These are phyloP conservation scores for Lordiphosa mommai DNA, from an alignment of 1,140 invertebrate species.

Conservation along the genomic window DNA sequence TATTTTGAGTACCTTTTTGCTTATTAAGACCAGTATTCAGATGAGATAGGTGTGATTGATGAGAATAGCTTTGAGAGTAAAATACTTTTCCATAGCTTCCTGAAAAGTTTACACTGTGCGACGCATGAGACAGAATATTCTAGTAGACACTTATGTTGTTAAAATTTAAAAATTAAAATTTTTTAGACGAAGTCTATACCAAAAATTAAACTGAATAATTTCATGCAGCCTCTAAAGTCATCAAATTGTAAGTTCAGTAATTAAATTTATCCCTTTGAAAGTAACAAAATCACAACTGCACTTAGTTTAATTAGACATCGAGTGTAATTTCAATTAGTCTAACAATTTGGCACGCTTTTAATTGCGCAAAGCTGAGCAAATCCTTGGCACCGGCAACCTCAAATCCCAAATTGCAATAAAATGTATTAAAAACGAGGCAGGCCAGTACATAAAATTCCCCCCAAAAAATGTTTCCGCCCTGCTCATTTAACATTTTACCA, in stretches of 20 bases:
- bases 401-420: constrained; percentile 63
- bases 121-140: too few species aligned
- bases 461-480: constrained; percentile 2
- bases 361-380: constrained; percentile 48
- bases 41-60: too few species aligned
- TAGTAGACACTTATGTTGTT: too few species aligned
- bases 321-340: constrained; percentile 64
- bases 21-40: too few species aligned
- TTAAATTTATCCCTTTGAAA: neutral
- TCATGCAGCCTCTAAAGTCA: neutral
- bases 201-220: too few species aligned
- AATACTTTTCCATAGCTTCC: too few species aligned
- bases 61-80: too few species aligned
- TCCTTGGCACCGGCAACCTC: constrained; percentile 24
- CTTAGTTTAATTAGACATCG: constrained; percentile 62
- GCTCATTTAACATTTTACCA: constrained; percentile 67
- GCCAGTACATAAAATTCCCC: constrained; percentile 32
- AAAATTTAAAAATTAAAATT: too few species aligned
- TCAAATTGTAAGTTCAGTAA: neutral
- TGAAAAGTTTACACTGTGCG: too few species aligned
- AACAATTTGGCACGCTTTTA: constrained; percentile 62
- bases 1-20: too few species aligned
- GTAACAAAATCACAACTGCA: constrained; percentile 36
- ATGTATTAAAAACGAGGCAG: constrained; percentile 70
- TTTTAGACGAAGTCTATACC: too few species aligned